Evolutionary conservation across 1,140 invertebrate species (phyloP).

Genomic region (Drosophila setifemur): DNA sequence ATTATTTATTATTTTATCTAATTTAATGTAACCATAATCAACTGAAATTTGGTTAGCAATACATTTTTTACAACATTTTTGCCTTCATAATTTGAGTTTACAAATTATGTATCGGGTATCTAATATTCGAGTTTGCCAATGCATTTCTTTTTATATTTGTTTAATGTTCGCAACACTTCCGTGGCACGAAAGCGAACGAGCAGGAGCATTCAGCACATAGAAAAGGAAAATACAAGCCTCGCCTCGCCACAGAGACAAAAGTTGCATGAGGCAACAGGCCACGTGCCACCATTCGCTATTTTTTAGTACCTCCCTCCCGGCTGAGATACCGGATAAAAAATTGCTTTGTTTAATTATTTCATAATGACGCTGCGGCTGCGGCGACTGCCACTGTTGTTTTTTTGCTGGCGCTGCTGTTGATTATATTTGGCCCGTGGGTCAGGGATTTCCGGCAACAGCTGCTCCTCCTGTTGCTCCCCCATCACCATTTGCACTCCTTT

Average conservation of each 20-base stretch:
- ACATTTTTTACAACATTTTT: no score
- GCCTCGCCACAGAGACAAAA: constrained; percentile 38
- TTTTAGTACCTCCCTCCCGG: not conserved
- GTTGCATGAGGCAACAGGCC: constrained; percentile 61
- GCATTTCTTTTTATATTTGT: constrained; percentile 22
- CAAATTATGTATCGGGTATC: not conserved
- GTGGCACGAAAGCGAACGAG: constrained; percentile 51
- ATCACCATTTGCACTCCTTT: constrained; percentile 56
- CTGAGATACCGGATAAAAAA: constrained; percentile 62
- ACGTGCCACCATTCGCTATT: constrained; percentile 24
- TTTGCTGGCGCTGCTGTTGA: constrained; percentile 46
- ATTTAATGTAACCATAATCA: no score
- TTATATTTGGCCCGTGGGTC: constrained; percentile 76
- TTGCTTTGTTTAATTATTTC: constrained; percentile 79
- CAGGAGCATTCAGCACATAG: constrained; percentile 72
- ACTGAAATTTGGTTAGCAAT: no score
- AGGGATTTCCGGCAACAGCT: constrained; percentile 65
- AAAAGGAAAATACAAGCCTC: constrained; percentile 36
- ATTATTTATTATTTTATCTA: no score
- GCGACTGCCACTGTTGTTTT: constrained; percentile 24
- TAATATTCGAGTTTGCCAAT: constrained; percentile 4
- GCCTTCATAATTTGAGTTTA: no score
- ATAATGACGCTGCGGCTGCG: constrained; percentile 73
- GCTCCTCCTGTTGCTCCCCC: constrained; percentile 35
- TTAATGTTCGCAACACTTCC: constrained; percentile 64